These are phyloP conservation scores for Drosophila bipectinata DNA, from an alignment of 1,140 invertebrate species.

Conservation along the genomic window DNA sequence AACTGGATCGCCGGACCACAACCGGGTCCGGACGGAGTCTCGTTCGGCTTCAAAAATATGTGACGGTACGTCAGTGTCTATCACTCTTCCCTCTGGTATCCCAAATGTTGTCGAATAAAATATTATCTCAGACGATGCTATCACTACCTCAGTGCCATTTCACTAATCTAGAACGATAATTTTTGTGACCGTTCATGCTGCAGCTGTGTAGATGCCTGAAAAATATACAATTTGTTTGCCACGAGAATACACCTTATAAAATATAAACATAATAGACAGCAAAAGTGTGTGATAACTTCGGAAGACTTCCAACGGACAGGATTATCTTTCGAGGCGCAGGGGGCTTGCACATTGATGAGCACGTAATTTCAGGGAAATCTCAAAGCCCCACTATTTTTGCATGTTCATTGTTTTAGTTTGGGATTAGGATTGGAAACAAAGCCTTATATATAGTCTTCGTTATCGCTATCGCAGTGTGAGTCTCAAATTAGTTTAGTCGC, in stretches of 20 bases:
- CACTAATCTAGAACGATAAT: slow-evolving; percentile 38
- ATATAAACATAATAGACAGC: slow-evolving; percentile 46
- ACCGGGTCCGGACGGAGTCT: slow-evolving; percentile 5
- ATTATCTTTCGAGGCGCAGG: slow-evolving; percentile 14
- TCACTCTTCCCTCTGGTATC: slow-evolving; percentile 22
- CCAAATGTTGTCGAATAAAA: slow-evolving; percentile 23
- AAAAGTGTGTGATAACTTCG: slow-evolving; percentile 25
- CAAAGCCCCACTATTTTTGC: slow-evolving; percentile 18
- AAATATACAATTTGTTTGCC: slow-evolving; percentile 61
- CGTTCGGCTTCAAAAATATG: not conserved
- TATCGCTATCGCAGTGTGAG: slow-evolving; percentile 3
- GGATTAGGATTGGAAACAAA: slow-evolving; percentile 24
- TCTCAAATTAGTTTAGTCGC: slow-evolving; percentile 38
- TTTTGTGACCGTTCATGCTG: slow-evolving; percentile 24
- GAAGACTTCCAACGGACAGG: slow-evolving; percentile 1
- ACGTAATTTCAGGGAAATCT: slow-evolving; percentile 25
- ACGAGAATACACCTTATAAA: slow-evolving; percentile 25
- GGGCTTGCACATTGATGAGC: slow-evolving; percentile 31
- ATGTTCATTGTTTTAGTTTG: slow-evolving; percentile 54
- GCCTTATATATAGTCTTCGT: slow-evolving; percentile 12
- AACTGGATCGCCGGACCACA: slow-evolving; percentile 39
- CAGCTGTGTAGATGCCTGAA: slow-evolving; percentile 41
- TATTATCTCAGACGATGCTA: slow-evolving; percentile 48
- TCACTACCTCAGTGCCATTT: slow-evolving; percentile 20
- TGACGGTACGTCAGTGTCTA: slow-evolving; percentile 9